A percentile compares a stretch with the other conserved stretches of the same genome.
Evolutionary conservation across 2,113 vertebrate genomes (phyloP).

Genomic region (Myanophis thanlyinensis): DNA sequence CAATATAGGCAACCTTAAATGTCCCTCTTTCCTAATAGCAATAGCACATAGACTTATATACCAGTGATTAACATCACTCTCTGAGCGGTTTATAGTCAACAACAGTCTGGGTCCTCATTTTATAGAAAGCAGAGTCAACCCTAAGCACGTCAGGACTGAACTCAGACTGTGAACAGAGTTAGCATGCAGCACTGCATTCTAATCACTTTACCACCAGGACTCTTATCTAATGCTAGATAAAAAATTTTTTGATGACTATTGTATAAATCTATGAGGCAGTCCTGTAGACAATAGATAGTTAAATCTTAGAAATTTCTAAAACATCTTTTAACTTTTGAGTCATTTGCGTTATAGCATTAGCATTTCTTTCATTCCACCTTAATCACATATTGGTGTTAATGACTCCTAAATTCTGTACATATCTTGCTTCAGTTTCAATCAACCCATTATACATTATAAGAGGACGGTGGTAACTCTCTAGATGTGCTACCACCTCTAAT

Average conservation of each 20-base stretch:
- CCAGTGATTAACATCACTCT: too few relatives aligned
- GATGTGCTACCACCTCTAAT: background rate
- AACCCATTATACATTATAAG: background rate
- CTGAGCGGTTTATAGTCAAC: too few relatives aligned
- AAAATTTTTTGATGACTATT: background rate
- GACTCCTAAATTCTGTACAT: background rate
- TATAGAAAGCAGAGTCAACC: background rate
- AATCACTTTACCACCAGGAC: too few relatives aligned
- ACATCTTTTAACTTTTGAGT: background rate
- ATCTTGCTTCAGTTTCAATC: background rate
- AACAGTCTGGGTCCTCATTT: too few relatives aligned
- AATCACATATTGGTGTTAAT: background rate
- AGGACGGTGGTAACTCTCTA: background rate
- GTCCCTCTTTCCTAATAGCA: background rate
- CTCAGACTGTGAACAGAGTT: too few relatives aligned
- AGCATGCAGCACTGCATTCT: too few relatives aligned
- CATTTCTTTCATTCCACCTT: background rate
- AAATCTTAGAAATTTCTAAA: background rate
- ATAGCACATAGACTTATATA: too few relatives aligned
- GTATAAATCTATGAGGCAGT: background rate
- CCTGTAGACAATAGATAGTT: background rate
- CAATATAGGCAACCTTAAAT: too few relatives aligned
- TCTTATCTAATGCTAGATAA: too few relatives aligned
- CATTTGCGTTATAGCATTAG: background rate
- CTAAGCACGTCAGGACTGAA: background rate